Evolutionary conservation across 2,113 vertebrate genomes (phyloP).

Genomic region (Pachyramphus minor): DNA sequence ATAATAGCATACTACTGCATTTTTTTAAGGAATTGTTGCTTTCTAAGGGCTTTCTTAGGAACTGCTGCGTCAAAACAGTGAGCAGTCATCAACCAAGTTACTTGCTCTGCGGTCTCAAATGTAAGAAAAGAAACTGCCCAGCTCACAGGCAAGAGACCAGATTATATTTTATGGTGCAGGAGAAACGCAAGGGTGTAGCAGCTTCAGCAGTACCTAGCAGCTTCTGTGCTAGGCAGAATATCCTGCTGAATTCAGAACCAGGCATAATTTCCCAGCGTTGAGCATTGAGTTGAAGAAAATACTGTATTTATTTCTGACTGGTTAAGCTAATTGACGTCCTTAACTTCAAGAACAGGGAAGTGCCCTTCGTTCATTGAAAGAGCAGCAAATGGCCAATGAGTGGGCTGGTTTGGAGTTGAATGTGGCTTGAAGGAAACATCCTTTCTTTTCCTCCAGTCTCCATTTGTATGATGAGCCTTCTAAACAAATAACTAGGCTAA

Average conservation of each 20-base stretch:
- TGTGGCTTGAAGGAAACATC: neutral
- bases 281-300: neutral
- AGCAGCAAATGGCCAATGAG: neutral
- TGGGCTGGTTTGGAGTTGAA: neutral
- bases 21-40: neutral
- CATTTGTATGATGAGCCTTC: neutral
- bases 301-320: neutral
- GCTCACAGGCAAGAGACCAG: neutral
- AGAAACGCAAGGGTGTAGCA: neutral
- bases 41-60: neutral
- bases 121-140: neutral
- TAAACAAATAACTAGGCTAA: neutral
- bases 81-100: neutral
- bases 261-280: neutral
- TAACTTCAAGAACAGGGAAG: neutral
- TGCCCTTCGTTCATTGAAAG: neutral
- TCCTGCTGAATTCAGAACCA: neutral
- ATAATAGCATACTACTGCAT: neutral
- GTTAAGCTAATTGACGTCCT: neutral
- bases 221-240: neutral
- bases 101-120: neutral
- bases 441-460: neutral
- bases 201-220: neutral
- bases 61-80: neutral
- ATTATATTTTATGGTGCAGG: neutral